Percentiles rank a stretch among this genome's conserved stretches.
phyloP scores from a whole-genome alignment of 2,113 vertebrate genomes.

The Lagopus muta region DNA sequence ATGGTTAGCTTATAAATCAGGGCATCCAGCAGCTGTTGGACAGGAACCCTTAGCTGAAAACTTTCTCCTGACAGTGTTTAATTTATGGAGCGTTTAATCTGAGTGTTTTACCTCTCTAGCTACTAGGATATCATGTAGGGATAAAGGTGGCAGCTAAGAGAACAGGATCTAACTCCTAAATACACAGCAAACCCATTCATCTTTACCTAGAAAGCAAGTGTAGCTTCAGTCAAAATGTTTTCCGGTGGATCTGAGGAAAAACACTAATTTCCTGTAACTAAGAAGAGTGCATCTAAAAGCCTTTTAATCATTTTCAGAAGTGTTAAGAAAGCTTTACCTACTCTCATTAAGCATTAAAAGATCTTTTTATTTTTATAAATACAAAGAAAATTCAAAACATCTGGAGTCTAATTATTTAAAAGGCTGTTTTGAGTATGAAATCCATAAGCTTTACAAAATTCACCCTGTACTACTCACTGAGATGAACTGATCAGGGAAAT shows the following conservation, averaged over 20 bases:
- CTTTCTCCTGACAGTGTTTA: neutral
- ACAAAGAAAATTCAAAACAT: neutral
- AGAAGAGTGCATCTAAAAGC: neutral
- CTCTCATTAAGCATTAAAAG: neutral
- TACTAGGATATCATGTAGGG: neutral
- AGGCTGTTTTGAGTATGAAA: neutral
- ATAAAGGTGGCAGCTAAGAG: neutral
- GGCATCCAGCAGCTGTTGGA: neutral
- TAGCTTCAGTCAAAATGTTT: neutral
- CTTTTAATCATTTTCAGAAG: neutral
- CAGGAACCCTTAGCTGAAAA: neutral
- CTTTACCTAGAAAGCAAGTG: neutral
- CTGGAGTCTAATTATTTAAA: neutral
- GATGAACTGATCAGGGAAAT: neutral
- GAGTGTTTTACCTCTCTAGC: neutral
- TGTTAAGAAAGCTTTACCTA: neutral
- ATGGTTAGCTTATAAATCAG: neutral
- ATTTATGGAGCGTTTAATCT: neutral
- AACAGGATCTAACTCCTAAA: neutral
- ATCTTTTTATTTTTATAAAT: neutral
- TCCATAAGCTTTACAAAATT: neutral
- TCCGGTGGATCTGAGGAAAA: neutral
- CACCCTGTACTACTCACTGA: constrained; percentile 21
- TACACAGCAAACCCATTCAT: neutral
- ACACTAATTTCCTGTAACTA: neutral